Evolutionary conservation across 1,140 invertebrate species (phyloP).

Genomic region (Campoletis sonorensis): DNA sequence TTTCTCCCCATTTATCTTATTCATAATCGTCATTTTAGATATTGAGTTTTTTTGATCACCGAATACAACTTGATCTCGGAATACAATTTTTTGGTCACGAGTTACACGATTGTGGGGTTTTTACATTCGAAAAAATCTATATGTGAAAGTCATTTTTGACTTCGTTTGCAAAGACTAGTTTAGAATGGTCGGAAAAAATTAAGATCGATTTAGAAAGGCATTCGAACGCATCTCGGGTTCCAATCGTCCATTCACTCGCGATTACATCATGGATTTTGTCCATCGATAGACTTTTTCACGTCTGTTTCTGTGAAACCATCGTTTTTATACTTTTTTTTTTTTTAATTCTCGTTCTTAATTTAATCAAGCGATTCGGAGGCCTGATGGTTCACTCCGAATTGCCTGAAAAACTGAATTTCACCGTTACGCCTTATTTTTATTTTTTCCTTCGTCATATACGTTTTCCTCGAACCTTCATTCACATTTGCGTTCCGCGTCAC

Average conservation of each 20-base stretch:
- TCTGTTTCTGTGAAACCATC: neutral
- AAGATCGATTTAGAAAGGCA: neutral
- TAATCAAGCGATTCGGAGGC: neutral
- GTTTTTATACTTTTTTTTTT: neutral
- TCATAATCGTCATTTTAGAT: too few relatives aligned
- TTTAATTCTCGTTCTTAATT: neutral
- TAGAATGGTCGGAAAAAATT: neutral
- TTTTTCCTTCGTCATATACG: neutral
- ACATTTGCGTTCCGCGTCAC: neutral
- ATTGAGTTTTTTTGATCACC: too few relatives aligned
- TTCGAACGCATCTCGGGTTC: neutral
- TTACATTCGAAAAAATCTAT: too few relatives aligned
- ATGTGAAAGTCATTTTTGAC: neutral
- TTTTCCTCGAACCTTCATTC: neutral
- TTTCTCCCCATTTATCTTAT: too few relatives aligned
- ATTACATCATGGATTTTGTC: neutral
- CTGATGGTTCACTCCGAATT: neutral
- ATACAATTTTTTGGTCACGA: too few relatives aligned
- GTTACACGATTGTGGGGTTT: too few relatives aligned
- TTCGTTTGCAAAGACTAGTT: neutral
- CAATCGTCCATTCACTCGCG: neutral
- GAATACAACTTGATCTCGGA: too few relatives aligned
- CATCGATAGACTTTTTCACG: neutral
- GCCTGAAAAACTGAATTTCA: neutral
- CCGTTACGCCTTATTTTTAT: neutral